Base-by-base conservation (phyloP, 2,888 invertebrate species). In the Hofmannophila pseudospretella region DNA sequence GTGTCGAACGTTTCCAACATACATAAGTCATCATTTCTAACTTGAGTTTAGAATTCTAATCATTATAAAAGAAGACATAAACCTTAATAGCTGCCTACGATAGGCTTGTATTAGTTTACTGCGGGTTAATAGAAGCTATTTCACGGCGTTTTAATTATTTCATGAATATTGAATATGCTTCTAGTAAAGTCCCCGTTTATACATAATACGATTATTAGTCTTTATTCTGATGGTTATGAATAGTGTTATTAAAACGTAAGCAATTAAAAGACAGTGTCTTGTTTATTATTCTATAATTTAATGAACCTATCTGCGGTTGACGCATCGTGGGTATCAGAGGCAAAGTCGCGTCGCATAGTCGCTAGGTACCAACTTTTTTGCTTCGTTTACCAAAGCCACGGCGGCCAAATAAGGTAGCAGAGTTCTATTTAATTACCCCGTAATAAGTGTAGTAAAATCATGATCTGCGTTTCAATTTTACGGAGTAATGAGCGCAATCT, bases 381-480 rank as follows among this genome's bases (percentile, higher is more conserved):
- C 62, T 62, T 52, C 51, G 54, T 63, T 68, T 69, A 49, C 48
- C 49, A 49, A 61, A 59, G 55, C 42, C 46, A 46, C 45, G n/a
- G 58, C 53, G 42, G 49, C 73, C 71, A 67, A 77, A 78, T 76
- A 78, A 52, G 77, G 75, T 53, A 56, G 48, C 52, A 46, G 60
- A 62, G 59, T 58, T 72, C 66, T 73, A 74, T 72, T 80, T 79
- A 79, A 81, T 81, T 79, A 75, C 67, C 54, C 67, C 64, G 60
- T 76, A 75, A 75, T 76, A 72, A 69, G 67, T 65, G 61, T 65
- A 72, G 67, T 72, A 73, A 73, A 76, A 75, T 71, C 66, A 66
- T 72, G 67, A 70, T 68, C 64, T 57, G 67, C 51, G 51, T 71
- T 71, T 72, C 66, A 71, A 73, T 66, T 67, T 62, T 46, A 49